Evolutionary conservation across 2,113 vertebrate genomes (phyloP).

Genomic region (Cisticola juncidis): DNA sequence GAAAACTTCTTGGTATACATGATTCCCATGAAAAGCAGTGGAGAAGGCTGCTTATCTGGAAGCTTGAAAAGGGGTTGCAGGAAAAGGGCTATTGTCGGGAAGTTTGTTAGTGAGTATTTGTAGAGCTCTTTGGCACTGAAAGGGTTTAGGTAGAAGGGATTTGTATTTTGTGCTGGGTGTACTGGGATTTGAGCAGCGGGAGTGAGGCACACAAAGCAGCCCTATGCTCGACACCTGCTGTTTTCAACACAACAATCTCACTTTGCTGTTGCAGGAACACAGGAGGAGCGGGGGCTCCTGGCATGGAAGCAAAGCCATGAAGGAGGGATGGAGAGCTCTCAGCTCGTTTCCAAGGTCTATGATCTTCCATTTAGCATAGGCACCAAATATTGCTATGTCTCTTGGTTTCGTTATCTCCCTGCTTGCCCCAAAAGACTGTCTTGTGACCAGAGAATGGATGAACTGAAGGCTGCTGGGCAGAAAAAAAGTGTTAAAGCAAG

Average conservation of each 20-base stretch:
- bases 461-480: not conserved
- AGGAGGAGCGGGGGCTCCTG: slow-evolving; percentile 85
- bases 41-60: not conserved
- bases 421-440: slow-evolving; percentile 78
- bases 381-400: slow-evolving; percentile 64
- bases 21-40: not conserved
- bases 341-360: slow-evolving; percentile 78
- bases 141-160: not conserved
- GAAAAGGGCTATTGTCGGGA: not conserved
- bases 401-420: slow-evolving; percentile 80
- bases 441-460: not conserved
- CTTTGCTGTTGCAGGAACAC: slow-evolving; percentile 78
- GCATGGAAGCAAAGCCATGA: slow-evolving; percentile 82
- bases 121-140: not conserved
- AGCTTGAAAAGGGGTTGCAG: not conserved
- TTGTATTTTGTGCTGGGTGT: not conserved
- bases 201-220: not conserved
- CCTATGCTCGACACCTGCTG: rapidly evolving
- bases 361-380: slow-evolving; percentile 85
- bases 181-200: not conserved
- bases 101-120: not conserved
- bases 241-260: not conserved
- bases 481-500: not conserved
- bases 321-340: slow-evolving; percentile 58
- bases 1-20: not conserved